phyloP scores from a whole-genome alignment of 2,113 vertebrate genomes.

The Blennius ocellaris region DNA sequence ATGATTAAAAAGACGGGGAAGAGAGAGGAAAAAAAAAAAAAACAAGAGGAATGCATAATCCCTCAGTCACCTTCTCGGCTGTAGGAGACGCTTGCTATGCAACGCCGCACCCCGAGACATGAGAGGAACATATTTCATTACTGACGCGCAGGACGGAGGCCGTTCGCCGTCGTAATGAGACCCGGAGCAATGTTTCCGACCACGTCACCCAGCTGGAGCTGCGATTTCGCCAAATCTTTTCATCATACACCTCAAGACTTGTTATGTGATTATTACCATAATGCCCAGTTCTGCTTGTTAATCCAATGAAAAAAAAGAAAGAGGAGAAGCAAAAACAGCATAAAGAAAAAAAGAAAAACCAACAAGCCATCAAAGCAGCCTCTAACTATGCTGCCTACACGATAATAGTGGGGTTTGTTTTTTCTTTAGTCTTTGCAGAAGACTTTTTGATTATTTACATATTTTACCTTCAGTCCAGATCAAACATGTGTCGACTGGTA shows the following conservation, averaged over 20 bases:
- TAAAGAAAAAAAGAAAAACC: constrained; percentile 62
- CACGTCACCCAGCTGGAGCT: too few relatives aligned
- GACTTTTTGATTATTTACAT: constrained; percentile 32
- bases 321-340: constrained; percentile 25
- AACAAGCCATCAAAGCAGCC: constrained; percentile 56
- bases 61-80: constrained; percentile 3
- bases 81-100: neutral
- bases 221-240: too few relatives aligned
- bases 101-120: neutral
- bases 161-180: too few relatives aligned
- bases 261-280: constrained; percentile 65
- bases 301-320: constrained; percentile 37
- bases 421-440: constrained; percentile 44
- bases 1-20: too few relatives aligned
- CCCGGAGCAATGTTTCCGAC: too few relatives aligned
- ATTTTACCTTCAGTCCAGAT: neutral
- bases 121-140: constrained; percentile 16
- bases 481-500: neutral
- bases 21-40: neutral
- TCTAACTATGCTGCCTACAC: constrained; percentile 33
- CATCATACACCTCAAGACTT: neutral
- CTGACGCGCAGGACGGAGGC: constrained; percentile 2
- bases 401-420: constrained; percentile 52
- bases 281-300: constrained; percentile 48
- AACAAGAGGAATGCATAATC: neutral